Evolutionary conservation across 2,888 invertebrate species (phyloP).

Genomic region (Melinopterus prodromus): DNA sequence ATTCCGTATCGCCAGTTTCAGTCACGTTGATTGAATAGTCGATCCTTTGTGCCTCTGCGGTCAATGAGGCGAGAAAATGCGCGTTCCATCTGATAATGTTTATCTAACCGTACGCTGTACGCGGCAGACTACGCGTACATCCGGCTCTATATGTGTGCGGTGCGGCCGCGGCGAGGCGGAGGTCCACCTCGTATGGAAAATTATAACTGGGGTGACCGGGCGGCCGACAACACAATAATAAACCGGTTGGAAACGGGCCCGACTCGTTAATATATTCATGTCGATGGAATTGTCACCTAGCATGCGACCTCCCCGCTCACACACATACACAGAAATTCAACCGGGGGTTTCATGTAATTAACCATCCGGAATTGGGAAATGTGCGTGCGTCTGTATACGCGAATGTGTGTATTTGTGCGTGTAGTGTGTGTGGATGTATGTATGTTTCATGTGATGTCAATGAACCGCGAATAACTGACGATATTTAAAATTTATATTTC

Average conservation of each 20-base stretch:
- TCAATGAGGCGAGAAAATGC: slow-evolving; percentile 4
- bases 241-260: not conserved
- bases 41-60: not conserved
- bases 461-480: not conserved
- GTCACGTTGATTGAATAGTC: not conserved
- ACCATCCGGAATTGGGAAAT: slow-evolving; percentile 11
- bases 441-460: not conserved
- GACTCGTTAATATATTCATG: slow-evolving; percentile 22
- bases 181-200: slow-evolving; percentile 9
- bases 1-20: not conserved
- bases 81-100: slow-evolving; percentile 4
- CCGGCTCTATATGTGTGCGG: not conserved
- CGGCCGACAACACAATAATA: not conserved
- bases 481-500: not conserved
- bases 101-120: not conserved
- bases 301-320: slow-evolving; percentile 7
- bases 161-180: not conserved
- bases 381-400: slow-evolving; percentile 8
- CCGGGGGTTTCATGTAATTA: slow-evolving; percentile 22
- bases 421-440: not conserved
- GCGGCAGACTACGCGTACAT: not conserved
- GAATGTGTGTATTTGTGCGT: not conserved
- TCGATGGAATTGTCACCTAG: slow-evolving; percentile 20
- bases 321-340: slow-evolving; percentile 5
- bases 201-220: slow-evolving; percentile 12